Conservation (phyloP, 2,113 vertebrate species). For the Protobothrops flavoviridis region DNA sequence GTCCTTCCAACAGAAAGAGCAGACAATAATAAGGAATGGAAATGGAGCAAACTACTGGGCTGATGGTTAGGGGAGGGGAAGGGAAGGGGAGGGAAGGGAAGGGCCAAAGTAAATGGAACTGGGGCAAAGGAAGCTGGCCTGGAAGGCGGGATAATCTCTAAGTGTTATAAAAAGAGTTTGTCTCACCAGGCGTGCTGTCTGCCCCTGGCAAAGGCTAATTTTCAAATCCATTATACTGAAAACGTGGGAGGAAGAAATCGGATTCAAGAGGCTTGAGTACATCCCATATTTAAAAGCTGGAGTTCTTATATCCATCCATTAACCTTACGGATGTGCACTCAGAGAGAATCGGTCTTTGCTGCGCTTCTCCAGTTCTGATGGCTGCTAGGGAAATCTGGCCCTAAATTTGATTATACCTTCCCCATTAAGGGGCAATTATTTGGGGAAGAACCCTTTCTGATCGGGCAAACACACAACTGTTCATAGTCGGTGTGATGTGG, state of each 20-base stretch:
- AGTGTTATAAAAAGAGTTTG: background rate
- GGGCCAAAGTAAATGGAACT: background rate
- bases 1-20: background rate
- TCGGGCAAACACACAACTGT: background rate
- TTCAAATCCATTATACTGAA: background rate
- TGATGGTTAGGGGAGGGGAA: background rate
- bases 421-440: background rate
- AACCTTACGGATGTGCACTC: background rate
- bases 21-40: background rate
- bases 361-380: background rate
- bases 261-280: background rate
- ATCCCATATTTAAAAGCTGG: background rate
- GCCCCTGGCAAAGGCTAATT: background rate
- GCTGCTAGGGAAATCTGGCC: background rate
- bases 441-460: background rate
- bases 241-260: background rate
- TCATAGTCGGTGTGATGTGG: background rate
- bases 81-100: background rate
- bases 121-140: background rate
- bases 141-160: background rate
- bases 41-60: background rate
- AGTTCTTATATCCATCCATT: background rate
- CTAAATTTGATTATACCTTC: background rate
- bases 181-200: background rate
- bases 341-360: background rate